Conservation (phyloP, 64 coral and sea anemone species). For the Porites lutea region DNA sequence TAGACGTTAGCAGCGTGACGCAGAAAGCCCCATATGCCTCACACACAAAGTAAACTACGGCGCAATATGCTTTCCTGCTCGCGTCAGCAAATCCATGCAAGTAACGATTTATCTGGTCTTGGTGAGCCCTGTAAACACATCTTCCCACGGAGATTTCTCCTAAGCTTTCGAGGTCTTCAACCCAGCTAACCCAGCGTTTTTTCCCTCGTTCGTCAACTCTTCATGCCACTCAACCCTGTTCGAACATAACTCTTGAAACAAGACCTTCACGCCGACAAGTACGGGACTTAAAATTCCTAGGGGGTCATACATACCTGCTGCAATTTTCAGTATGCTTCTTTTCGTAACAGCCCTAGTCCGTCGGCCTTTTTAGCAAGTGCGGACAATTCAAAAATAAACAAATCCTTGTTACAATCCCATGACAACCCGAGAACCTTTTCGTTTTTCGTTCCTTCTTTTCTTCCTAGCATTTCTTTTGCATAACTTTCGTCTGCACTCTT, state of each 20-base stretch:
- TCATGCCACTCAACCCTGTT: slow-evolving; percentile 42
- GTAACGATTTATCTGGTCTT: not conserved
- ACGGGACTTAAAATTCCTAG: slow-evolving; percentile 4
- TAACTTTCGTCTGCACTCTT: not conserved
- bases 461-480: slow-evolving; percentile 1
- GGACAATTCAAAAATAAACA: slow-evolving; percentile 27
- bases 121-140: not conserved
- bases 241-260: slow-evolving; percentile 33
- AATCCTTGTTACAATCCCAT: slow-evolving; percentile 46
- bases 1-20: not conserved
- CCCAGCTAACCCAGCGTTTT: slow-evolving; percentile 21
- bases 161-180: slow-evolving; percentile 9
- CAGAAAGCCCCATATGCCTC: not conserved
- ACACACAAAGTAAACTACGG: not conserved
- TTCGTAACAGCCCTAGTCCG: slow-evolving; percentile 20
- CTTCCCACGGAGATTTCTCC: not conserved
- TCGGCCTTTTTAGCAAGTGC: slow-evolving; percentile 11
- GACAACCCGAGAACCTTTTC: slow-evolving; percentile 32
- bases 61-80: slow-evolving; percentile 10
- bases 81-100: slow-evolving; percentile 5
- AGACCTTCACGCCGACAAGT: slow-evolving; percentile 9
- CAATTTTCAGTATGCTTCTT: not conserved
- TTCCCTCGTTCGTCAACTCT: not conserved
- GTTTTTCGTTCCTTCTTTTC: slow-evolving; percentile 7
- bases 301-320: slow-evolving; percentile 19